phyloP scores from a whole-genome alignment of 1,140 invertebrate genomes.

The Palaemon carinicauda region DNA sequence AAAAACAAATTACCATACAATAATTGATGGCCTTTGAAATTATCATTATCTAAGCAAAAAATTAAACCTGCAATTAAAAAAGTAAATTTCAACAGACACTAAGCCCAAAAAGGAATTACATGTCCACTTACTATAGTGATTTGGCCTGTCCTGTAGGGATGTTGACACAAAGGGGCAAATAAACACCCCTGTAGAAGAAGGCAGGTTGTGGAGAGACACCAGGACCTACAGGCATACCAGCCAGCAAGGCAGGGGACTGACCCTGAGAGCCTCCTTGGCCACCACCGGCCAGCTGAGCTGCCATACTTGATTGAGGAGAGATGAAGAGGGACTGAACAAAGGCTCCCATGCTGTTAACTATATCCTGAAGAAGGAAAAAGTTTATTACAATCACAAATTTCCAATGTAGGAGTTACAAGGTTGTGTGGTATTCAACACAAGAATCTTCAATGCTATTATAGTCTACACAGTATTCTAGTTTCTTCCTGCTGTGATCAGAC shows the following conservation, averaged over 20 bases:
- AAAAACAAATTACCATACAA: too few species aligned
- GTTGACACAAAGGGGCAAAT: conserved; percentile 85
- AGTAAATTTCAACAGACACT: too few species aligned
- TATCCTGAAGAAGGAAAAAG: conserved; percentile 77
- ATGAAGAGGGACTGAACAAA: conserved; percentile 96
- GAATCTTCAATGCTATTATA: too few species aligned
- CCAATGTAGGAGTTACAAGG: neutral
- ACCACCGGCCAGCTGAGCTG: neutral
- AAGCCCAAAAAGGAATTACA: too few species aligned
- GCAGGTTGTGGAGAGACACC: conserved; percentile 87
- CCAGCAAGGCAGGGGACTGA: conserved; percentile 75
- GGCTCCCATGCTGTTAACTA: conserved; percentile 92
- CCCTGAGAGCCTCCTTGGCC: conserved; percentile 66
- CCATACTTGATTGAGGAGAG: conserved; percentile 56
- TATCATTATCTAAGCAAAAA: too few species aligned
- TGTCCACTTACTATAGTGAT: conserved; percentile 89
- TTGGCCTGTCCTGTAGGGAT: conserved; percentile 87
- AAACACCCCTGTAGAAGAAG: conserved; percentile 91
- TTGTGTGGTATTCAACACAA: too few species aligned
- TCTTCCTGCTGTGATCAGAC: too few species aligned
- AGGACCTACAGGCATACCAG: conserved; percentile 75
- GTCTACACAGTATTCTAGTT: too few species aligned
- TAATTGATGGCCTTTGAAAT: too few species aligned
- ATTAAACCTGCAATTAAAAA: too few species aligned
- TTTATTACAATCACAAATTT: neutral